Evolutionary conservation across 2,797 vertebrate genomes (phyloP).

Genomic region (Coreius guichenoti): DNA sequence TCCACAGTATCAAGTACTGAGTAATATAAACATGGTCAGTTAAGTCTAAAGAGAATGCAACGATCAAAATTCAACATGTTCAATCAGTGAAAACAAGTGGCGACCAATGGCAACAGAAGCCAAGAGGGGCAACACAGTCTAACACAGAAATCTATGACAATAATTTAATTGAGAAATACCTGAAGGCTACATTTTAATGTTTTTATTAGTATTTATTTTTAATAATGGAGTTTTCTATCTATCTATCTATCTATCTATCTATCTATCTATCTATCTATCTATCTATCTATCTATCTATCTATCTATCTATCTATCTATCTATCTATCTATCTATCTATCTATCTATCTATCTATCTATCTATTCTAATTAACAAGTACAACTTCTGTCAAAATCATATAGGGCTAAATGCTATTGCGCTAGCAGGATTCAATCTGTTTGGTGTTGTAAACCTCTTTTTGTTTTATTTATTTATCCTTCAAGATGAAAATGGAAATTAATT

Average conservation of each 20-base stretch:
- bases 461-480: constrained; percentile 49
- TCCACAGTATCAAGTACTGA: not conserved
- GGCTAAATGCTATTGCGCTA: not conserved
- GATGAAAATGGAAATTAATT: constrained; percentile 51
- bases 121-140: too few relatives aligned
- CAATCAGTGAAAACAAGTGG: not conserved
- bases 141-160: too few relatives aligned
- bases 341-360: not conserved
- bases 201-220: not conserved
- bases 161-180: not conserved
- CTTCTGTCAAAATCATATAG: not conserved
- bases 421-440: constrained; percentile 15
- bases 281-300: not conserved
- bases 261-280: not conserved
- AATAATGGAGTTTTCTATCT: too few relatives aligned
- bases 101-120: not conserved
- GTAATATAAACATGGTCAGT: not conserved
- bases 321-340: not conserved
- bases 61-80: not conserved
- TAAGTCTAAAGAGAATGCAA: not conserved
- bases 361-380: not conserved
- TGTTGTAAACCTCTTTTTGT: constrained; percentile 30
- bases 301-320: not conserved
- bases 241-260: not conserved
- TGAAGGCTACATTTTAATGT: not conserved